Conservation (phyloP, 2,888 invertebrate species). For the Phania funesta region DNA sequence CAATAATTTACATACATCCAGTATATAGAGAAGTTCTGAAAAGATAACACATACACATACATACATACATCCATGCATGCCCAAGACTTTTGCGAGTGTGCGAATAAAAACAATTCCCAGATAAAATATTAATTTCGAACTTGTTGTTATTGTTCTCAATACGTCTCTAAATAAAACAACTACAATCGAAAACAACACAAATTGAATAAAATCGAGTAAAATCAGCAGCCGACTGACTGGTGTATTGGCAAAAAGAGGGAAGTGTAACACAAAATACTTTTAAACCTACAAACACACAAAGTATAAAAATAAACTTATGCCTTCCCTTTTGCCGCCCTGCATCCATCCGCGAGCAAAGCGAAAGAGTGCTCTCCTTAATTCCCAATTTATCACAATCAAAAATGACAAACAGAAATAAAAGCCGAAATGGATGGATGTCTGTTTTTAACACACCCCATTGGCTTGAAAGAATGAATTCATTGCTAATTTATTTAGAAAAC, state of each 20-base stretch:
- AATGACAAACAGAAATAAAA: constrained; percentile 31
- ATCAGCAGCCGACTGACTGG: constrained; percentile 41
- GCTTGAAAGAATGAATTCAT: not conserved
- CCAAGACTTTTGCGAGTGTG: constrained; percentile 7
- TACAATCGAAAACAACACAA: not conserved
- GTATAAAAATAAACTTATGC: constrained; percentile 53
- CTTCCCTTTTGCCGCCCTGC: constrained; percentile 60
- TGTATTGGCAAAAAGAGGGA: constrained; percentile 59
- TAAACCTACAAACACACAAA: constrained; percentile 63
- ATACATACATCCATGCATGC: not conserved
- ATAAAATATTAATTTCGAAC: constrained; percentile 39
- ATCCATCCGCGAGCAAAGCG: constrained; percentile 64
- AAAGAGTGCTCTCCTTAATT: constrained; percentile 27
- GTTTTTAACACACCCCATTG: not conserved
- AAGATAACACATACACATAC: not conserved
- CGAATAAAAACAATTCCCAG: constrained; percentile 22
- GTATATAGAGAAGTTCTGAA: constrained; percentile 45
- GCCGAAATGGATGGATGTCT: not conserved
- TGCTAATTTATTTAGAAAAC: not conserved
- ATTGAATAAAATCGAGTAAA: not conserved
- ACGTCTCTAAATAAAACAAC: constrained; percentile 39
- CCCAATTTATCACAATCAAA: constrained; percentile 52
- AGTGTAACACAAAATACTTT: constrained; percentile 63
- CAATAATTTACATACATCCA: constrained; percentile 67
- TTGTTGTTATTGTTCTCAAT: constrained; percentile 44